Evolutionary conservation across 2,113 vertebrate species (phyloP).

Genomic region (Mustela nigripes): DNA sequence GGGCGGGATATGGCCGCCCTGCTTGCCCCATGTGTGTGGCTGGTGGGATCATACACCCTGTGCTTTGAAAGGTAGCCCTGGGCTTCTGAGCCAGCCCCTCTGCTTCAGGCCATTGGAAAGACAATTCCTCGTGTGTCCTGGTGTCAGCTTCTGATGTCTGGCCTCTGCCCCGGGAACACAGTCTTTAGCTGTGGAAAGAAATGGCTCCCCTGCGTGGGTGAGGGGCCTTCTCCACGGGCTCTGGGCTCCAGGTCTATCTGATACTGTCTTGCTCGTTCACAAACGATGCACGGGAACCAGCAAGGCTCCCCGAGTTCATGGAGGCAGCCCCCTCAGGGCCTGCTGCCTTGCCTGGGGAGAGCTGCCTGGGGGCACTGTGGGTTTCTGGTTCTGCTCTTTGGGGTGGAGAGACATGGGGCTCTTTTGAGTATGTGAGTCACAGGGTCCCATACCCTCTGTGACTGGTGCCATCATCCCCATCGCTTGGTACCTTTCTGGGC

Average conservation of each 20-base stretch:
- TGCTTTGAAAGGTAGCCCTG: not conserved
- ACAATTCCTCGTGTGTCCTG: not conserved
- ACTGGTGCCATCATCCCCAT: not conserved
- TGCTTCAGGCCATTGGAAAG: not conserved
- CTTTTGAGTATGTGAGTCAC: not conserved
- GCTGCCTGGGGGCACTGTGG: not conserved
- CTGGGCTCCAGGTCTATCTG: not conserved
- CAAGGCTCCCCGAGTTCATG: not conserved
- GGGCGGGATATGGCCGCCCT: not conserved
- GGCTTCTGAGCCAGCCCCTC: rapidly evolving
- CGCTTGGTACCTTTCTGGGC: not conserved
- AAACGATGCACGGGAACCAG: not conserved
- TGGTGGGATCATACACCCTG: not conserved
- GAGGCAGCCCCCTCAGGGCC: not conserved
- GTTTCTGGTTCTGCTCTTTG: not conserved
- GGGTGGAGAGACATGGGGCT: not conserved
- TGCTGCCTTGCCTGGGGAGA: not conserved
- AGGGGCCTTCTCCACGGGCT: not conserved
- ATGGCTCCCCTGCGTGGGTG: not conserved
- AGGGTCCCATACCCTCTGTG: not conserved
- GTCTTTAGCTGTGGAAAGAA: slow-evolving; percentile 41
- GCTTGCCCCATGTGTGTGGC: not conserved
- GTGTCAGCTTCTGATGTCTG: not conserved
- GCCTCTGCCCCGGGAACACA: not conserved
- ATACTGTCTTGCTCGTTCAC: not conserved